Base-by-base conservation (phyloP, 2,888 invertebrate genomes). In the Synergus japonicus region DNA sequence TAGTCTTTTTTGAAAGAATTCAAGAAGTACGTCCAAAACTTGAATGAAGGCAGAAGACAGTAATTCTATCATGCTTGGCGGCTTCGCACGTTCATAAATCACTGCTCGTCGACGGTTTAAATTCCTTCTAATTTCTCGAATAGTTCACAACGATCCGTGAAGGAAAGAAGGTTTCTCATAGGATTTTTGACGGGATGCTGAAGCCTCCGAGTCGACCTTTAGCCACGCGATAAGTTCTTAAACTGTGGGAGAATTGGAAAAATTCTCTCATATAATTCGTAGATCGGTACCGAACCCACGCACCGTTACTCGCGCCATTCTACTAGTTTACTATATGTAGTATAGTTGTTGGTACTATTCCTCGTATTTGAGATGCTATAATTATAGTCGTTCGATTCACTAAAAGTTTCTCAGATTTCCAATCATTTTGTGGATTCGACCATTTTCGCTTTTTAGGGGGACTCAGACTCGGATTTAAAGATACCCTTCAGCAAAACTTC, bases 341-440 rank as follows among this genome's bases (percentile, higher is more conserved):
- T 22, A 10, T 37, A 54, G 73, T 73, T 54, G 49, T 54, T 29
- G 29, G 54, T 49, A 76, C 76, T 82, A 85, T 88, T 86, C 88
- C 87, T 84, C 89, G 87, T 89, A 89, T 87, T 86, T 82, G 80
- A 86, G 81, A 84, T 83, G 85, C 86, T 87, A 88, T 90, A 91
- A 91, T 91, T 91, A 90, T 89, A 89, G 90, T 86, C 87, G 88
- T 86, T 85, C 85, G 84, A 84, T 83, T 86, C 81, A 86, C 85
- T 83, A 83, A 86, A 84, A 88, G 83, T 88, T 89, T 87, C 86
- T 84, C 83, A 87, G 88, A 89, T 89, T 87, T 86, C 85, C 81
- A 49, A 73, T 73, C 73, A 73, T 73, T 73, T 54, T 37, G 37
- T 37, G 37, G 29, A 54, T 73, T 73, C 73, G 37, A 73, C 73